Conservation (phyloP, 2,113 vertebrate genomes). For the Nycticryphes semicollaris region DNA sequence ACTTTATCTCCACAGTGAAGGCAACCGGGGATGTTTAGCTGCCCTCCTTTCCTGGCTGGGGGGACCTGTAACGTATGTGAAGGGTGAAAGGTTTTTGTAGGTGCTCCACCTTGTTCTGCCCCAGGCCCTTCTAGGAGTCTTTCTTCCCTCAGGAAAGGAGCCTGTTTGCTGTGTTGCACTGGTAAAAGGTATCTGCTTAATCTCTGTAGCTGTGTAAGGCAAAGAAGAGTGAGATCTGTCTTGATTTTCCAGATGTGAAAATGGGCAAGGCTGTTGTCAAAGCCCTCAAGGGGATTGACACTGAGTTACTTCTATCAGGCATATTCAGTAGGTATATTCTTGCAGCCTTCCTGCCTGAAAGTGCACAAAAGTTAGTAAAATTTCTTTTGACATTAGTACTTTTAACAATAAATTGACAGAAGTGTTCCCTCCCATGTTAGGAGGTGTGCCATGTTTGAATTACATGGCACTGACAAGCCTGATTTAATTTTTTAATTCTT, state of each 20-base stretch:
- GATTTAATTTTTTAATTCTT: background rate
- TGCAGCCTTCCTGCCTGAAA: background rate
- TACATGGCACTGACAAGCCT: background rate
- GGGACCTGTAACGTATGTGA: fast-evolving
- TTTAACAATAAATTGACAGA: background rate
- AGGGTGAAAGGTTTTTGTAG: background rate
- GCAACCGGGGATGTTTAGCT: background rate
- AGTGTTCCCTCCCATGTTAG: background rate
- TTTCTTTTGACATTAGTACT: background rate
- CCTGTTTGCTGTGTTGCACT: background rate
- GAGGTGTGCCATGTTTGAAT: slow-evolving; percentile 31
- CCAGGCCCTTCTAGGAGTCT: background rate
- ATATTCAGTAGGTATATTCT: background rate
- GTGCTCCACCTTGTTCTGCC: background rate
- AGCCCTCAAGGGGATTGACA: background rate
- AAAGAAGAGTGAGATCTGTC: background rate
- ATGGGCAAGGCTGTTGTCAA: background rate
- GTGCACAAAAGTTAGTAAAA: background rate
- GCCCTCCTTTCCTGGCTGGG: background rate
- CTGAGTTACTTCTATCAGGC: background rate
- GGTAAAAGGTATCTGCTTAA: background rate
- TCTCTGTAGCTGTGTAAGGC: background rate
- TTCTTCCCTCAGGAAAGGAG: background rate
- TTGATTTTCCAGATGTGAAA: background rate
- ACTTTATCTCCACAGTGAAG: background rate